Base-by-base conservation (phyloP, 2,888 invertebrate species). In the Parnassius glacialis region DNA sequence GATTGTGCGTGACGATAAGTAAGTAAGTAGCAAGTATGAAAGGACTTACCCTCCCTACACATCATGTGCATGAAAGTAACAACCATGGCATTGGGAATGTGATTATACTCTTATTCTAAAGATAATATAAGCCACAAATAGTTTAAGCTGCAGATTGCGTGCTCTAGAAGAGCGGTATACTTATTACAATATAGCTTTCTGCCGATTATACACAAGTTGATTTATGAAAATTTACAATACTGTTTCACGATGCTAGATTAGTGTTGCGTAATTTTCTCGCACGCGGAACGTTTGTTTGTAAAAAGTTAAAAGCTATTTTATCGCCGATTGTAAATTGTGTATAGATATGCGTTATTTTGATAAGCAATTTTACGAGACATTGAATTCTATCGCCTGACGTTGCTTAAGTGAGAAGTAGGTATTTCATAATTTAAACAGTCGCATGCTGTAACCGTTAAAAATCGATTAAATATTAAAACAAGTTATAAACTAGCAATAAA, bases 131-230 rank as follows among this genome's bases (percentile, higher is more conserved):
- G 48, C 25, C 9, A 43, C 34, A 13, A 16, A 61, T 45, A 52
- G 45, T 44, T 52, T 61, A 61, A 61, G 57, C 41, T 56, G 51
- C 20, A 45, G 51, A 61, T 61, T 52, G 61, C 61, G 61, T 61
- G 61, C 47, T 41, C 47, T 20, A 25, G 11, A 57, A 47, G 16
- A 52, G 42, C 41, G n/a, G 61, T 61, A 56, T 47, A 48, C 48
- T 61, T 45, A 20, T 45, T 45, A 42, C 51, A 41, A 62, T 57
- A 62, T 62, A 48, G 48, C 57, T 45, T 53, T 61, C 16, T 43
- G 47, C 55, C 53, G 57, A 61, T 57, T 52, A 57, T 48, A 20
- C 25, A 13, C 25, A 13, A 57, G 20, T 57, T 53, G 61, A 57
- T 62, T 57, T 48, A 61, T 57, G 57, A 57, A 34, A 50, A 56